These are phyloP conservation scores for Caenorhabditis sinica DNA, from an alignment of 2,888 invertebrate species.

Conservation along the genomic window DNA sequence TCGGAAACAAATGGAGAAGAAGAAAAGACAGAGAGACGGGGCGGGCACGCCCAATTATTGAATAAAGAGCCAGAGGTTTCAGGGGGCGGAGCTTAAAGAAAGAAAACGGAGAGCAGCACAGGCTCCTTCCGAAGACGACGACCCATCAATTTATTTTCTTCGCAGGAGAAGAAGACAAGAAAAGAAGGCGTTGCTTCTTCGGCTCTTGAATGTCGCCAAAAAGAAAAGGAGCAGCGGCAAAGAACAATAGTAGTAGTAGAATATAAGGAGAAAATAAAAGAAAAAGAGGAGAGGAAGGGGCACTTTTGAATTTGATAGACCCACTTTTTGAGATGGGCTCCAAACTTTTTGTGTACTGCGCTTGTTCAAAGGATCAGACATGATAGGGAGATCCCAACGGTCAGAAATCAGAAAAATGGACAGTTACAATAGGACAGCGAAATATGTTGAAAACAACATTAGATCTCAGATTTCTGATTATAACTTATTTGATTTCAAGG, in stretches of 20 bases:
- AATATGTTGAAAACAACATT: too few relatives aligned
- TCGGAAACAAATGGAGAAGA: slow-evolving; percentile 34
- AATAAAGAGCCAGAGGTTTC: slow-evolving; percentile 38
- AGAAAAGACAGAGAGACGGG: slow-evolving; percentile 27
- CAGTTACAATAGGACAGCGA: not conserved
- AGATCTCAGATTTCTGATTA: too few relatives aligned
- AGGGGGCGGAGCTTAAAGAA: slow-evolving; percentile 25
- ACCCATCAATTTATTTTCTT: slow-evolving; percentile 61
- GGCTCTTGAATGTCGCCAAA: slow-evolving; percentile 39
- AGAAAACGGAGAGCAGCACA: slow-evolving; percentile 31
- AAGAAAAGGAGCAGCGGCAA: slow-evolving; percentile 31
- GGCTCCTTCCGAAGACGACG: slow-evolving; percentile 8
- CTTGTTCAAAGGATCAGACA: not conserved
- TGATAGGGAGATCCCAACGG: not conserved
- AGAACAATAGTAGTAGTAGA: slow-evolving; percentile 59
- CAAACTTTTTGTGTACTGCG: slow-evolving; percentile 10
- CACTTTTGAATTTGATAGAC: slow-evolving; percentile 29
- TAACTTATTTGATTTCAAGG: too few relatives aligned
- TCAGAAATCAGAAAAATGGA: not conserved
- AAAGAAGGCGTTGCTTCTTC: slow-evolving; percentile 38
- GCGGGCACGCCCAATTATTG: slow-evolving; percentile 49
- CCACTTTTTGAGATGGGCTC: slow-evolving; percentile 16
- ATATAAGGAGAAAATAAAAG: not conserved
- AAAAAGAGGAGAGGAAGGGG: not conserved
- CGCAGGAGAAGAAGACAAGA: slow-evolving; percentile 27